Evolutionary conservation across 2,888 invertebrate species (phyloP), one percentile per base, ranked within the genome.

Genomic region (Phortica okadai): DNA sequence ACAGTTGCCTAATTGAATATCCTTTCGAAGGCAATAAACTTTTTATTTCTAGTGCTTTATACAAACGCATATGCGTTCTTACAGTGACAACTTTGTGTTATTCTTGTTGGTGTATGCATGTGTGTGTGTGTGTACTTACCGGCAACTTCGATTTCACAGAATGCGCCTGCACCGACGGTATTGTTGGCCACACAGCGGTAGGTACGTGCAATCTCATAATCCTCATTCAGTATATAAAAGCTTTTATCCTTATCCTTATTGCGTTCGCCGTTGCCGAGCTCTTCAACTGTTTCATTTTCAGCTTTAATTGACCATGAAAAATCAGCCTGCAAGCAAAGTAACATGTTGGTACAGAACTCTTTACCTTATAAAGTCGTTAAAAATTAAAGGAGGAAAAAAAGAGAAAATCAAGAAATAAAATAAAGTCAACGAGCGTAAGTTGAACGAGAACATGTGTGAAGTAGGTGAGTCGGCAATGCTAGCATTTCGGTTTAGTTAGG

Each of bases 101-200:
- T 33, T 33, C 1, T 33, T 33, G 3, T 33, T 33, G 33, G 33
- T 33, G 33, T 33, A 33, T 33, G 33, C 33, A 33, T 50, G 6
- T 54, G 45, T 50, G 7, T 62, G 4, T 58, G n/a, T 73, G 11
- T 76, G 45, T 79, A 89, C 89, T 91, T 89, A 95, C 95, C 95
- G 90, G 93, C 93, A 66, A 95, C 95, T 88, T 94, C 94, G 77
- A 93, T 92, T 89, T 95, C 94, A 89, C 95, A 95, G 4, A 94
- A 92, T 64, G 93, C 87, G 21, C 95, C 94, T 77, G 89, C 87
- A 2, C 97, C 97, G 14, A 97, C 96, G 5, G 95, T 93, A 92
- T 98, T 98, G 91, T 96, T 97, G 41, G 96, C 97, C 84, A 94
- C 93, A 91, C 98, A 98, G 76, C 95, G 93, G 91, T 97, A 98